Base-by-base conservation (phyloP, 2,888 invertebrate species). In the Dyspetes luteomarginatus region DNA sequence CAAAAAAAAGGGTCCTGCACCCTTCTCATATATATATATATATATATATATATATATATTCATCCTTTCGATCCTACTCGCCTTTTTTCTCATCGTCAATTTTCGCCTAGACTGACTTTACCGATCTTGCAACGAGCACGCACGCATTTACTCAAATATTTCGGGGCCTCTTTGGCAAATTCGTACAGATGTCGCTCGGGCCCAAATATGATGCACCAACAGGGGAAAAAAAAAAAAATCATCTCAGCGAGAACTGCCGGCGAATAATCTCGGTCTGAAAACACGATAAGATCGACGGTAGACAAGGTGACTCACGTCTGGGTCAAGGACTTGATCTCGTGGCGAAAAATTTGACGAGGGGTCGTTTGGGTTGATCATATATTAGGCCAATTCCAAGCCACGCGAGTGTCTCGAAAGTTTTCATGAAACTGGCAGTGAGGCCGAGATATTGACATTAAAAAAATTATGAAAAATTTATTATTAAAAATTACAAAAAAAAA, bases 291-390 rank as follows among this genome's bases (percentile, higher is more conserved):
- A 76, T 75, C 71, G 24, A 48, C 24, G 26, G 17, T 36, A 43
- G 5, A 52, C 41, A 26, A 71, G 55, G 71, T 55, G 55, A 45
- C 55, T 43, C 30, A 55, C 15, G 71, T 72, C 55, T 86, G 83
- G 87, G 86, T 86, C 86, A 87, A 87, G 85, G 85, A 77, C 85
- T 84, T 73, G 81, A 26, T 78, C 77, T 9, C 69, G 55, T 28
- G 28, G 62, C 56, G 55, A 17, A 52, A 73, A 17, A 62, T 45
- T 5, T 9, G 15, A n/a, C 24, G 41, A 28, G 28, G 2, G n/a
- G 19, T 41, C 26, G 15, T 50, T 48, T 45, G 1, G 12, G 36
- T 36, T 5, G 36, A 36, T 12, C 36, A 0, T 36, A n/a, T n/a
- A n/a, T n/a, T 9, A 36, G 1, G 5, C 36, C 36, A 36, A 36